Evolutionary conservation across 2,888 invertebrate species (phyloP).

Genomic region (Nephrotoma appendiculata): DNA sequence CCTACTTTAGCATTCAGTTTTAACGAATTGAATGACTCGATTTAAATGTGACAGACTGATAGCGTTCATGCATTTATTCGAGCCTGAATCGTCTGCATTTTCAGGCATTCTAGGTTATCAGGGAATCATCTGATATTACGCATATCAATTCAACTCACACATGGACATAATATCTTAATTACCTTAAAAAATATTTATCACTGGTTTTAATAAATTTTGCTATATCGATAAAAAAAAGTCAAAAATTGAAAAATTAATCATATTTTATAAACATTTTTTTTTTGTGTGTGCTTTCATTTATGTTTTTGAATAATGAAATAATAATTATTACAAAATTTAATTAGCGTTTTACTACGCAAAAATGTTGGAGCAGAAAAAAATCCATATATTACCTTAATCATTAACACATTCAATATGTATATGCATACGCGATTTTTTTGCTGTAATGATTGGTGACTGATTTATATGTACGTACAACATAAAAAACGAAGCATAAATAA

Average conservation of each 20-base stretch:
- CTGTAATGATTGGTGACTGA: neutral
- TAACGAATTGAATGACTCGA: no score
- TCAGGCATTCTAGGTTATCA: no score
- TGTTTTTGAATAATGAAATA: neutral
- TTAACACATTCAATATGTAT: neutral
- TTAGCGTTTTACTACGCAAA: neutral
- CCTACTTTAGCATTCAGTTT: no score
- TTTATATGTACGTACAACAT: neutral
- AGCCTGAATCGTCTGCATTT: no score
- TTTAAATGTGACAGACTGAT: no score
- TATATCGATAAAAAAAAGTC: neutral
- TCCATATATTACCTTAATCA: neutral
- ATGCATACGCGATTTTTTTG: neutral
- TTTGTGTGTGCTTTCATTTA: neutral
- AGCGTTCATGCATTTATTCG: no score
- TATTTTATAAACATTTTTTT: neutral
- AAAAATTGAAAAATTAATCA: neutral
- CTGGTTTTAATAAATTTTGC: neutral
- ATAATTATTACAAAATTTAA: neutral
- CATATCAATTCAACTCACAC: neutral
- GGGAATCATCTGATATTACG: no score
- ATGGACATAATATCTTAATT: neutral
- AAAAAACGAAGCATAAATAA: neutral
- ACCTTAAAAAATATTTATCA: neutral
- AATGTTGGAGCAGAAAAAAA: neutral